These are phyloP conservation scores for Chrysoperla carnea DNA, from an alignment of 1,140 invertebrate species.

Conservation along the genomic window DNA sequence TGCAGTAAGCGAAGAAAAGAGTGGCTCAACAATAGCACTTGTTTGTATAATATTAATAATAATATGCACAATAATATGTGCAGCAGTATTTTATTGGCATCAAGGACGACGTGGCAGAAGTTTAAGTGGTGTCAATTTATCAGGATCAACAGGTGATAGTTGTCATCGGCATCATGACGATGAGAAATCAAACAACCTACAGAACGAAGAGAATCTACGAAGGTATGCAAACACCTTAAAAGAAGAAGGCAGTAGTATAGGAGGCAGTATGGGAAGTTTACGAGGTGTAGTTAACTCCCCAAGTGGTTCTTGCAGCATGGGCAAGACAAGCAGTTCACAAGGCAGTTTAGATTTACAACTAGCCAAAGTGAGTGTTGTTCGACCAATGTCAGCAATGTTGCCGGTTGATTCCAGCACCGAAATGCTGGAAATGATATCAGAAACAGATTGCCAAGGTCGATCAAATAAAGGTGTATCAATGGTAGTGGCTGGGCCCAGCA, in stretches of 20 bases:
- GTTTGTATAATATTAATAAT: constrained; percentile 32
- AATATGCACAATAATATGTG: constrained; percentile 24
- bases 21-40: constrained; percentile 25
- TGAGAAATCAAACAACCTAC: constrained; percentile 74
- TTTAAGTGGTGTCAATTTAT: constrained; percentile 29
- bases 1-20: constrained; percentile 34
- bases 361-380: constrained; percentile 33
- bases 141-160: constrained; percentile 31
- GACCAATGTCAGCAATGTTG: constrained; percentile 31
- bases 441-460: constrained; percentile 25
- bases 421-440: constrained; percentile 41
- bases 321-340: constrained; percentile 11
- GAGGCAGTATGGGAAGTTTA: constrained; percentile 18
- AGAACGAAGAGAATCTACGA: constrained; percentile 76
- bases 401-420: constrained; percentile 27
- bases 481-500: constrained; percentile 18
- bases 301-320: constrained; percentile 15
- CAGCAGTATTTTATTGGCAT: constrained; percentile 27
- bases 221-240: constrained; percentile 44
- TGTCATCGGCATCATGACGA: constrained; percentile 53
- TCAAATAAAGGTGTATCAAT: constrained; percentile 18
- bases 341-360: not conserved
- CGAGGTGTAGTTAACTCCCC: constrained; percentile 10
- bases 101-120: constrained; percentile 30
- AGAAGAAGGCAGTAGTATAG: constrained; percentile 25